Evolutionary conservation across 2,888 invertebrate species (phyloP).

Genomic region (Heliconius aoede): DNA sequence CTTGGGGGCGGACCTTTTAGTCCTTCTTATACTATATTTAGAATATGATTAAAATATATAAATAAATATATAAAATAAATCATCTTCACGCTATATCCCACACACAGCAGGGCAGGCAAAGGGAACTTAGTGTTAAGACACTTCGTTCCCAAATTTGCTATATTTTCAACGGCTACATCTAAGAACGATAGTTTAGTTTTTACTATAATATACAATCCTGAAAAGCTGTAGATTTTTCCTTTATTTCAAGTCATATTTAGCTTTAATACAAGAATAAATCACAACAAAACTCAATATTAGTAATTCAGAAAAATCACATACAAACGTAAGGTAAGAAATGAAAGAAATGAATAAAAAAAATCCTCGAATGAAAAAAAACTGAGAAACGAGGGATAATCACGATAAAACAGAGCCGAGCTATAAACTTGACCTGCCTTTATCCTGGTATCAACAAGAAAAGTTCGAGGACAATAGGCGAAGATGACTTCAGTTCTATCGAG

Average conservation of each 20-base stretch:
- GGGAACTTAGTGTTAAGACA: too few species aligned
- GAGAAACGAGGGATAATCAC: constrained; percentile 73
- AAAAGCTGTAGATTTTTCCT: not conserved
- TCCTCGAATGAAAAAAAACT: constrained; percentile 46
- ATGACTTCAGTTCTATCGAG: constrained; percentile 49
- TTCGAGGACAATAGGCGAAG: constrained; percentile 35
- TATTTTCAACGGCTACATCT: too few species aligned
- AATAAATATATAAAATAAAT: too few species aligned
- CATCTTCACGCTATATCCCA: too few species aligned
- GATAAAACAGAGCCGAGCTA: constrained; percentile 76
- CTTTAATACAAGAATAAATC: constrained; percentile 6
- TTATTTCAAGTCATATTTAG: not conserved
- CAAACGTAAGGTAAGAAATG: constrained; percentile 22
- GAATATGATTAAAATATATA: not conserved
- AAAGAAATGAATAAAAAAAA: constrained; percentile 34
- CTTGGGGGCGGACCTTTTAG: not conserved
- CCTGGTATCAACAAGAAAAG: constrained; percentile 72
- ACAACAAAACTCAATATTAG: constrained; percentile 24
- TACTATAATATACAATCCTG: not conserved
- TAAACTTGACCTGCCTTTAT: constrained; percentile 78
- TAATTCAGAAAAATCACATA: constrained; percentile 27
- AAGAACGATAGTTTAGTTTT: not conserved
- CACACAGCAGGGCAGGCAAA: too few species aligned
- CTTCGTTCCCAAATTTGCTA: too few species aligned
- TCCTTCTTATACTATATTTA: too few species aligned